Base-by-base conservation (phyloP, 92 coral and sea anemone genomes). In the Scolanthus callimorphus region DNA sequence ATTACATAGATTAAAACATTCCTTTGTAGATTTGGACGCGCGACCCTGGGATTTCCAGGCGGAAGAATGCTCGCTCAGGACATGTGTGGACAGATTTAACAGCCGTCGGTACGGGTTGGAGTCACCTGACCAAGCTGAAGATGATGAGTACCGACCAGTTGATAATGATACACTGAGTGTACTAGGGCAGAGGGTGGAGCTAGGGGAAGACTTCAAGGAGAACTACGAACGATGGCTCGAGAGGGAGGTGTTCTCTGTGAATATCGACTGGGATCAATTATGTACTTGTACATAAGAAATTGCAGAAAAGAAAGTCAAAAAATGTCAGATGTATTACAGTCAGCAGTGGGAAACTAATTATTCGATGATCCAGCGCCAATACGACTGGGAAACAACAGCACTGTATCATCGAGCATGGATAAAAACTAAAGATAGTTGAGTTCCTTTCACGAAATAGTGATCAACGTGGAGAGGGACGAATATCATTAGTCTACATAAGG, bases 11-110 rank as follows among this genome's bases (percentile, higher is more conserved):
- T n/a, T n/a, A n/a, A n/a, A n/a, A n/a, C n/a, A n/a, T n/a, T n/a
- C n/a, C n/a, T n/a, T n/a, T n/a, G n/a, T n/a, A 82, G 99, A 94
- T 69, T 80, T 94, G 3, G 99, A 94, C 59, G 96, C 99, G 3
- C 83, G 99, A 10, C 99, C 99, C 26, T 94, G 96, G 96, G 99
- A 94, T 59, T 89, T 94, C 53, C 99, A 94, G 84, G 99, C 94
- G 9, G 99, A 94, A 29, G 99, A 94, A 68, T 80, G 96, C 59
- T 78, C 99, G 0, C 77, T 94, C 10, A 82, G 96, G 12, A 61
- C 94, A 26, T 90, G 95, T 68, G 96, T 94, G 1, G 99, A 94
- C 67, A 79, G 85, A 25, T 94, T 94, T 61, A 94, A 94, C 71
- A 89, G 70, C 77, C 79, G 90, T 39, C 84, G 90, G 53, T 94